These are phyloP conservation scores for Masnerella sp. DNA, from an alignment of 2,888 invertebrate genomes.

Conservation along the genomic window DNA sequence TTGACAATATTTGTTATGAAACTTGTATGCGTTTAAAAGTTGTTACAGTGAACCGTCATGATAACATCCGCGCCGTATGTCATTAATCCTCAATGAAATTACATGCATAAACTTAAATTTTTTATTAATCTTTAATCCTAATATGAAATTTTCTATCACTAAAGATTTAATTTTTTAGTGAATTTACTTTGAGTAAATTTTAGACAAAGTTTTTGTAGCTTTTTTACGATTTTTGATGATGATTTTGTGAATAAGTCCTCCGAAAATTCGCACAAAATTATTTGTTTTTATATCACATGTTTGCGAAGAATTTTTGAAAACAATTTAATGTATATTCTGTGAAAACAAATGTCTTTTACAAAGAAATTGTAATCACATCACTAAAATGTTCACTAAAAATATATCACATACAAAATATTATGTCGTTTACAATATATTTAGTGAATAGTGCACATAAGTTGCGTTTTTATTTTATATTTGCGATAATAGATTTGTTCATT, in stretches of 20 bases:
- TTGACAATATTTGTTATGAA: slow-evolving; percentile 26
- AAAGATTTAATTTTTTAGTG: slow-evolving; percentile 27
- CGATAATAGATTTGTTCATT: too few relatives aligned
- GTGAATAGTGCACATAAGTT: too few relatives aligned
- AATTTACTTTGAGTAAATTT: slow-evolving; percentile 28
- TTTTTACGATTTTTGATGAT: slow-evolving; percentile 42
- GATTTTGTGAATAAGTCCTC: slow-evolving; percentile 42
- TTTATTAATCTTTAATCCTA: slow-evolving; percentile 17
- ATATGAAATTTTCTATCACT: slow-evolving; percentile 17
- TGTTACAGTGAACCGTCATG: slow-evolving; percentile 10
- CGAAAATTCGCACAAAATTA: slow-evolving; percentile 39
- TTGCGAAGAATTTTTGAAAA: background rate
- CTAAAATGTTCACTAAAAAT: too few relatives aligned
- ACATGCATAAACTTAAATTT: slow-evolving; percentile 12
- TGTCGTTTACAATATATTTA: too few relatives aligned
- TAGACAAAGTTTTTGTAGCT: slow-evolving; percentile 33
- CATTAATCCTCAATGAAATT: slow-evolving; percentile 12
- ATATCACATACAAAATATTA: too few relatives aligned
- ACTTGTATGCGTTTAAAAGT: slow-evolving; percentile 17
- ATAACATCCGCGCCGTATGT: background rate
- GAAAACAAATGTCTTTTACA: too few relatives aligned
- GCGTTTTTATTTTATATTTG: too few relatives aligned
- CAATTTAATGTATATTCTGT: too few relatives aligned
- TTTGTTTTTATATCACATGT: slow-evolving; percentile 20
- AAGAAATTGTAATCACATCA: too few relatives aligned